A percentile compares a stretch with the other conserved stretches of the same genome.
Conservation (phyloP, 2,888 invertebrate species). For the Ditula angustiorana region DNA sequence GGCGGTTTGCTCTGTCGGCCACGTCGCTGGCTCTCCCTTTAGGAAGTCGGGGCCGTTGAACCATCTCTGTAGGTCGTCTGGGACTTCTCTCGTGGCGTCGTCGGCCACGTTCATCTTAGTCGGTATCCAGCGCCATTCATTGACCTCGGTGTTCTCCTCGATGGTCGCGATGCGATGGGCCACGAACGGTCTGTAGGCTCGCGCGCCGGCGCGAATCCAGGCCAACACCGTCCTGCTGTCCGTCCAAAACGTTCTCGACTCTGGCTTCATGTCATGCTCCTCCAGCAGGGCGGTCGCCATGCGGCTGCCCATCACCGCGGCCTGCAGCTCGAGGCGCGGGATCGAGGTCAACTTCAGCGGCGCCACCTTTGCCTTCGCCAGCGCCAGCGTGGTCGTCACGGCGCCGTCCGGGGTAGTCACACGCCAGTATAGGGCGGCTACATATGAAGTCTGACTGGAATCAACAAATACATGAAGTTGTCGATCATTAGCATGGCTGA, state of each 20-base stretch:
- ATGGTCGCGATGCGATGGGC: background rate
- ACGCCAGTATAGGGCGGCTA: background rate
- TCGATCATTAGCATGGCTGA: no score
- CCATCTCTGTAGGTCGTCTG: background rate
- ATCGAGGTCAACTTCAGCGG: constrained; percentile 36
- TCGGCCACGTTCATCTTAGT: background rate
- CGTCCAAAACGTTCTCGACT: no score
- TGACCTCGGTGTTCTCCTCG: background rate
- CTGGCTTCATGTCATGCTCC: no score
- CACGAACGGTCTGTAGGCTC: background rate
- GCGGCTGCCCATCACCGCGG: no score
- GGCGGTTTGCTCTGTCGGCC: background rate
- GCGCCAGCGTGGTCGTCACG: constrained; percentile 17
- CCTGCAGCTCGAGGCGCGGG: constrained; percentile 2
- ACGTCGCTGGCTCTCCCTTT: background rate
- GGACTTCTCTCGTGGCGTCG: background rate
- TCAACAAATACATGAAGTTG: background rate
- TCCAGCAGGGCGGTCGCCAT: no score
- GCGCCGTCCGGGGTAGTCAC: background rate
- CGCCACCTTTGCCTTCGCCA: constrained; percentile 34
- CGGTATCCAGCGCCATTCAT: constrained; percentile 1
- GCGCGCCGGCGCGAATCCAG: background rate
- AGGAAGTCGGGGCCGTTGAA: background rate
- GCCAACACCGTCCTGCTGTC: no score
- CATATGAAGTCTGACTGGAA: background rate